Percentiles rank a stretch among this genome's conserved stretches.
Evolutionary conservation across 2,797 vertebrate species (phyloP).

Genomic region (Anguilla anguilla): DNA sequence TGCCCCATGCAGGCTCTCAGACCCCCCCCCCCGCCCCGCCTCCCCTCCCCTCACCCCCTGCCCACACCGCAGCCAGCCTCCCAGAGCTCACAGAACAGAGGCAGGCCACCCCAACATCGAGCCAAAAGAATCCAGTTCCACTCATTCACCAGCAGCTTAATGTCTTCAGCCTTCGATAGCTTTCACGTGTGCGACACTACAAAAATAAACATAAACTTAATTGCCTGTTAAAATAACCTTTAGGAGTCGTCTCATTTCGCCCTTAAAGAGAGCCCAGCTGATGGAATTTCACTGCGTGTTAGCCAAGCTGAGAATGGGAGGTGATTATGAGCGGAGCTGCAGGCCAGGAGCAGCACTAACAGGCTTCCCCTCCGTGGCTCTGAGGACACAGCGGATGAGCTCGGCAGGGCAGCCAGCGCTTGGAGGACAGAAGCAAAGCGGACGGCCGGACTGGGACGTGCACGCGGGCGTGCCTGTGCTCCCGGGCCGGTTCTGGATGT

Average conservation of each 20-base stretch:
- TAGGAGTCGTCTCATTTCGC: neutral
- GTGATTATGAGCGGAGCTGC: neutral
- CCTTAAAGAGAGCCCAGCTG: neutral
- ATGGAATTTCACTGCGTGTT: neutral
- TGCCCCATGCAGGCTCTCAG: neutral
- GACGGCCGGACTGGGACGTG: neutral
- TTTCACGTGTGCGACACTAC: neutral
- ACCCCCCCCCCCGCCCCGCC: neutral
- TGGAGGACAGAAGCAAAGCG: neutral
- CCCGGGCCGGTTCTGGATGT: neutral
- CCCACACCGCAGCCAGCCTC: neutral
- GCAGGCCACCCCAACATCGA: neutral
- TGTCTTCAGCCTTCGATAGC: neutral
- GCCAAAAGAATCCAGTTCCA: neutral
- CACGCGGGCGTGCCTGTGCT: neutral
- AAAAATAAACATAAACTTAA: neutral
- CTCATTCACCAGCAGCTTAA: neutral
- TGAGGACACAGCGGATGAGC: neutral
- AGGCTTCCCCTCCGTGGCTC: neutral
- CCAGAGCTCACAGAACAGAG: neutral
- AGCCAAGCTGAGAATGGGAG: neutral
- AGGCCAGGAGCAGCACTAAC: neutral
- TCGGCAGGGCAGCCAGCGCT: neutral
- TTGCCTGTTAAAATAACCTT: neutral
- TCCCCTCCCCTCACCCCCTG: neutral